phyloP scores from a whole-genome alignment of 1,140 invertebrate genomes.

The Brachystomella parvula region DNA sequence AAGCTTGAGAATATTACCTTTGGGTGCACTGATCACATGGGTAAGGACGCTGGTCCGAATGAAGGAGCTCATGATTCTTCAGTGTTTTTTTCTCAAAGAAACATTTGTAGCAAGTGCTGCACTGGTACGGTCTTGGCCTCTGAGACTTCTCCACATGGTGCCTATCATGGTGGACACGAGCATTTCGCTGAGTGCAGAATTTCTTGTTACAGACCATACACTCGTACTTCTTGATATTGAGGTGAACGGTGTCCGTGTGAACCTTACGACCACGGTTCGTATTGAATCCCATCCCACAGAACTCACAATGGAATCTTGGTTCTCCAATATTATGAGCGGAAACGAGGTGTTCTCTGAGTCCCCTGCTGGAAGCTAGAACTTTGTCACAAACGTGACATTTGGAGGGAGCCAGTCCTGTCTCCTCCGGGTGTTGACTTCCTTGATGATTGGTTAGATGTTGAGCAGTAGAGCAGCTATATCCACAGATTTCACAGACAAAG shows the following conservation, averaged over 20 bases:
- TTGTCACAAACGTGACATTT: slow-evolving; percentile 3
- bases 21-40: not conserved
- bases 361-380: not conserved
- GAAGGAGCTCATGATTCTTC: not conserved
- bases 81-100: not conserved
- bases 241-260: not conserved
- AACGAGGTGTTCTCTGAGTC: not conserved
- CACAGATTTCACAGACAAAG: not conserved
- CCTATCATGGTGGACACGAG: not conserved
- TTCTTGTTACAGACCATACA: not conserved
- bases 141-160: not conserved
- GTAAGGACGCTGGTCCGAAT: not conserved
- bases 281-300: not conserved
- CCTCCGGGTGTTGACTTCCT: not conserved
- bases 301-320: not conserved
- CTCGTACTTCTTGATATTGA: not conserved
- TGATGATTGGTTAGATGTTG: not conserved
- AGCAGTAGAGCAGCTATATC: not conserved
- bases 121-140: not conserved
- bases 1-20: too few species aligned
- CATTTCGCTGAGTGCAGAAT: not conserved
- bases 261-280: not conserved
- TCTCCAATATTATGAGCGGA: not conserved
- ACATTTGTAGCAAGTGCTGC: not conserved
- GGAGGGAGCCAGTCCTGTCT: not conserved